Evolutionary conservation across 2,113 vertebrate species (phyloP), one percentile per base, ranked within the genome.

Genomic region (Amphiprion ocellaris): DNA sequence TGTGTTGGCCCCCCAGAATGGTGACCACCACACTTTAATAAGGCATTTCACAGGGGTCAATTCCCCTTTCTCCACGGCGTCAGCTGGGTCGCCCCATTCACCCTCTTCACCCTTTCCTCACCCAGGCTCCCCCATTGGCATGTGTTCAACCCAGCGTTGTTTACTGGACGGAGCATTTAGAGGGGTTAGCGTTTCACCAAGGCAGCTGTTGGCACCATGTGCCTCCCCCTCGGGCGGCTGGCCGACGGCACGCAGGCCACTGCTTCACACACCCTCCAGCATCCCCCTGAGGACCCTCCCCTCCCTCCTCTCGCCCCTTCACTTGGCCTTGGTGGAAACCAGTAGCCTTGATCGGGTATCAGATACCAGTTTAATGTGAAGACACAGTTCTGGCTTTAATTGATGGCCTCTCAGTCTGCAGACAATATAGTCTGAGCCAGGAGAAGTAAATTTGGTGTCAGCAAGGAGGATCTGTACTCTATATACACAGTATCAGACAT

Each of bases 141-240:
- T 93, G 93, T 91, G 92, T 90, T 85, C 86, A 72, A 65, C 84
- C 86, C 88, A 44, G 75, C 79, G 84, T 86, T 94, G 92, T 93
- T 93, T 92, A 92, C 88, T 69, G 91, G 91, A 69, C 79, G 1
- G 85, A 86, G 83, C 87, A 84, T 92, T 94, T 93, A 92, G 87
- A 86, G 76, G 91, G 92, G 93, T 92, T 93, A 90, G 86, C 91
- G 26, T 94, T 94, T 92, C 90, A 91, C 87, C 74, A 41, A 37
- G 88, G 90, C 93, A 94, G 93, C 93, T 94, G 93, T 92, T 93
- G 89, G 92, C 93, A 91, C 93, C 92, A 92, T 92, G 93, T 94
- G 91, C 92, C 92, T 91, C 74, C 73, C 86, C 68, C 66, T 83
- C 65, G 28, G 87, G 88, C 89, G 93, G 90, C 89, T 91, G 92